Conservation (phyloP, 2,888 invertebrate genomes). For the Eupithecia dodoneata region DNA sequence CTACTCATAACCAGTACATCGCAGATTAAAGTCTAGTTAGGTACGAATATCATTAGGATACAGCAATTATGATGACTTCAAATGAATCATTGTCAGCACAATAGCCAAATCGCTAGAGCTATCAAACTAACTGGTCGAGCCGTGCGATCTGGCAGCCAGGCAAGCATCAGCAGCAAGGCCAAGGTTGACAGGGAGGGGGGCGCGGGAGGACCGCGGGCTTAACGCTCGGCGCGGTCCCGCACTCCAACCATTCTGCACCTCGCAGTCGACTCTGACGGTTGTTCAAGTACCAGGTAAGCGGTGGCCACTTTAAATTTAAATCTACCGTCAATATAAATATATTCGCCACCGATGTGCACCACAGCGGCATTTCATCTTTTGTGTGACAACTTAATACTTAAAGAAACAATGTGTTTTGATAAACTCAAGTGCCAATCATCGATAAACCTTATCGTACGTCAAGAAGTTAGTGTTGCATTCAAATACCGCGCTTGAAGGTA, state of each 20-base stretch:
- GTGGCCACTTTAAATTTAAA: slow-evolving; percentile 67
- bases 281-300: slow-evolving; percentile 83
- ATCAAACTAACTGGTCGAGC: slow-evolving; percentile 46
- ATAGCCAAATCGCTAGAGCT: slow-evolving; percentile 51
- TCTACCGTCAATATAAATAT: slow-evolving; percentile 56
- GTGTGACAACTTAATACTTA: slow-evolving; percentile 68
- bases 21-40: background rate
- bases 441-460: slow-evolving; percentile 66
- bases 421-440: slow-evolving; percentile 67
- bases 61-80: background rate
- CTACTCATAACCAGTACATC: background rate
- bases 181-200: slow-evolving; percentile 80
- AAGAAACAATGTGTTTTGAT: slow-evolving; percentile 72
- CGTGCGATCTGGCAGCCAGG: slow-evolving; percentile 60
- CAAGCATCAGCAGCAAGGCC: slow-evolving; percentile 76
- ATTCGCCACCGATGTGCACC: slow-evolving; percentile 49
- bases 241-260: slow-evolving; percentile 81
- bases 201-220: slow-evolving; percentile 77
- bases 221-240: slow-evolving; percentile 80
- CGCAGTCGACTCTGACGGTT: slow-evolving; percentile 84
- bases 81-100: slow-evolving; percentile 28
- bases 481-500: slow-evolving; percentile 70
- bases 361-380: slow-evolving; percentile 57
- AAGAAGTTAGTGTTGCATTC: slow-evolving; percentile 66
- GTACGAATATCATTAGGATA: background rate